Evolutionary conservation across 2,888 invertebrate genomes (phyloP).

Genomic region (Drosophila nr. fundita): DNA sequence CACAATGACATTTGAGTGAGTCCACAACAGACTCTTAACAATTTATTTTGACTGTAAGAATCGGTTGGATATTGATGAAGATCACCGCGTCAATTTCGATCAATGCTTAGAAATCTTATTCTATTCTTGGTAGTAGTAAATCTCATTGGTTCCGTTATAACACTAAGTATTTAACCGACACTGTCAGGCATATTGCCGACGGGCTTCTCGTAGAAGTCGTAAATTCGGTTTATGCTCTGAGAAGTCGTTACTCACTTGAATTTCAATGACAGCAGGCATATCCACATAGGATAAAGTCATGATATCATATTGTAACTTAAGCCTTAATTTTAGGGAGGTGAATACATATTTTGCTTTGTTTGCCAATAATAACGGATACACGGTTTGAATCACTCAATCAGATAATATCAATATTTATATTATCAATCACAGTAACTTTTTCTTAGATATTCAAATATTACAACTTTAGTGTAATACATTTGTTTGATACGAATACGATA

Average conservation of each 20-base stretch:
- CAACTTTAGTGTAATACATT: background rate
- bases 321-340: background rate
- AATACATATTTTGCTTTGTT: background rate
- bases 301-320: constrained; percentile 75
- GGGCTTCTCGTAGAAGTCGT: background rate
- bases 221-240: background rate
- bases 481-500: background rate
- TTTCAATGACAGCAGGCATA: constrained; percentile 91
- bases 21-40: background rate
- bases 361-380: background rate
- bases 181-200: background rate
- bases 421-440: constrained; percentile 16
- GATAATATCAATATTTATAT: background rate
- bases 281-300: constrained; percentile 91
- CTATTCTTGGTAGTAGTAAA: background rate
- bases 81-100: background rate
- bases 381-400: constrained; percentile 1
- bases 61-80: background rate
- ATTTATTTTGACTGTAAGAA: background rate
- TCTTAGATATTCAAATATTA: background rate
- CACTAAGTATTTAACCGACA: background rate
- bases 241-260: constrained; percentile 87
- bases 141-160: background rate
- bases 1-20: background rate
- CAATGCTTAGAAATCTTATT: background rate